phyloP scores from a whole-genome alignment of 2,113 vertebrate species.

The Zosterops hypoxanthus region DNA sequence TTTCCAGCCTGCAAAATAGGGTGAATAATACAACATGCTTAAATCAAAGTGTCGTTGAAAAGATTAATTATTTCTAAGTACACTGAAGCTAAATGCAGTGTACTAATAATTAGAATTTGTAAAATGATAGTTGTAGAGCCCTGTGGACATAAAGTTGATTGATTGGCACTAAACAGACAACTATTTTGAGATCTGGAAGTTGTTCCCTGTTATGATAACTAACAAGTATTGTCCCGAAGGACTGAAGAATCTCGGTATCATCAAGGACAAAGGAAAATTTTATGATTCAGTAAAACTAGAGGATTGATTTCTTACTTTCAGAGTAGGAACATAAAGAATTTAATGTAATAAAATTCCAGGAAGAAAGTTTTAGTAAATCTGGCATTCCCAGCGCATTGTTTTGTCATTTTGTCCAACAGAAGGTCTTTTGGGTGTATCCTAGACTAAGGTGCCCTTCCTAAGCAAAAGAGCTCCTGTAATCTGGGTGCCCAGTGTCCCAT shows the following conservation, averaged over 20 bases:
- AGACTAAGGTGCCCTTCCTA: background rate
- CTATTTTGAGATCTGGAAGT: background rate
- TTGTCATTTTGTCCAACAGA: background rate
- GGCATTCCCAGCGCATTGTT: background rate
- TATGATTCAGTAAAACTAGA: background rate
- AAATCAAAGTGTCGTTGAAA: constrained; percentile 46
- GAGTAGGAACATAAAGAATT: background rate
- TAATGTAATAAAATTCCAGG: constrained; percentile 7
- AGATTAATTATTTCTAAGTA: constrained; percentile 50
- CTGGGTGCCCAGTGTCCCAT: fast-evolving
- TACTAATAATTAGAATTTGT: constrained; percentile 42
- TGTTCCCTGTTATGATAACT: constrained; percentile 3
- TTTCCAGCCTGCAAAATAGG: constrained; percentile 20
- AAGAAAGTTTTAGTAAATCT: constrained; percentile 22
- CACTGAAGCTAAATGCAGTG: constrained; percentile 21
- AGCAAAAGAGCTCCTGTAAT: background rate
- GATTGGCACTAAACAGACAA: background rate
- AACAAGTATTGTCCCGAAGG: background rate
- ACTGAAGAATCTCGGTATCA: background rate
- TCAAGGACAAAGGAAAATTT: background rate
- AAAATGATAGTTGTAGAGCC: constrained; percentile 34
- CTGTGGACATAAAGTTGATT: constrained; percentile 14
- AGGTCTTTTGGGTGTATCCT: background rate
- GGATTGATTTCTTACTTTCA: background rate
- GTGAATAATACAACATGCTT: constrained; percentile 32